Conservation (phyloP, 2,888 invertebrate genomes). For the Bombyx huttoni region DNA sequence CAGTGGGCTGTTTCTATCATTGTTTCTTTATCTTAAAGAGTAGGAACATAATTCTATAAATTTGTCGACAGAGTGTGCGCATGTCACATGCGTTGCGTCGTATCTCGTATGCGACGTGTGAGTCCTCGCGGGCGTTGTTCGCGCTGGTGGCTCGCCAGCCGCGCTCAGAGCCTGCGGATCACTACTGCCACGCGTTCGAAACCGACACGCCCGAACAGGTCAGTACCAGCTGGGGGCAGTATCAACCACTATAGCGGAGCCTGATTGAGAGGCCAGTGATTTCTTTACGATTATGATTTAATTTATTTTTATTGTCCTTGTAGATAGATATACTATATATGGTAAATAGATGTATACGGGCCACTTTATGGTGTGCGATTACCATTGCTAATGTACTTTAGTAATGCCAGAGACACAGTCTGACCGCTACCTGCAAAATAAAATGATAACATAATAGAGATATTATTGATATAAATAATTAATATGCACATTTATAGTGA, state of each 20-base stretch:
- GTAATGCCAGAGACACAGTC: background rate
- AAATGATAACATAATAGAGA: no score
- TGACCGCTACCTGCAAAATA: no score
- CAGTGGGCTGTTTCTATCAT: no score
- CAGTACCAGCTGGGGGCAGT: conserved; percentile 16
- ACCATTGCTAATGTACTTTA: background rate
- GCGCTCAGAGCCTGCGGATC: conserved; percentile 75
- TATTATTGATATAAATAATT: no score
- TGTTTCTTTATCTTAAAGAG: no score
- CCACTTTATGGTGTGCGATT: background rate
- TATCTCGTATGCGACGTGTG: conserved; percentile 90
- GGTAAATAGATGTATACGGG: background rate
- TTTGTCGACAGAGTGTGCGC: conserved; percentile 76
- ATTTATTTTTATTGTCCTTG: background rate
- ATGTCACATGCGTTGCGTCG: conserved; percentile 89
- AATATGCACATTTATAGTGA: no score
- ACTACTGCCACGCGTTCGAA: conserved; percentile 87
- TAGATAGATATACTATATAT: no score
- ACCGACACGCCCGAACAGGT: conserved; percentile 85
- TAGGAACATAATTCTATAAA: no score
- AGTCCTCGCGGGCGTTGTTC: conserved; percentile 83
- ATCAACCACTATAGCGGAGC: no score
- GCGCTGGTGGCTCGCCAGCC: conserved; percentile 78
- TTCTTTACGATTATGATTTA: no score
- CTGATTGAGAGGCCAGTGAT: no score